These are phyloP conservation scores for Pseudolaguvia tuberculata DNA, from an alignment of 2,113 vertebrate genomes.

Conservation along the genomic window DNA sequence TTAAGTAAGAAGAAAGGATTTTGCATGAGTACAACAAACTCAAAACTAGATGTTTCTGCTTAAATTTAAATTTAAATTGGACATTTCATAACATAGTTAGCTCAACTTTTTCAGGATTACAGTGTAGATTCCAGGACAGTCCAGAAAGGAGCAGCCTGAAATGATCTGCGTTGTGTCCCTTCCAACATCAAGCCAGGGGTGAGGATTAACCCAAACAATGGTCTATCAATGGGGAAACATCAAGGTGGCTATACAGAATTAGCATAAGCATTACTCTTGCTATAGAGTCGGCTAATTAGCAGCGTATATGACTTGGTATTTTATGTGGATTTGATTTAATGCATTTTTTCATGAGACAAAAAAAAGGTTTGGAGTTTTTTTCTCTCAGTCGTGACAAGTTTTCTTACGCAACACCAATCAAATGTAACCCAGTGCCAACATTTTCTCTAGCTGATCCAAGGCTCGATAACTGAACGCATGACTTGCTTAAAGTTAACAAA, in stretches of 20 bases:
- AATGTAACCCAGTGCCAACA: slow-evolving; percentile 45
- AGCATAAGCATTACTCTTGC: not conserved
- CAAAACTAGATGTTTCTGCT: too few relatives aligned
- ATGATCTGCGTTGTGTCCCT: not conserved
- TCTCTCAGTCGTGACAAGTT: slow-evolving; percentile 32
- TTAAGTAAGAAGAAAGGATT: too few relatives aligned
- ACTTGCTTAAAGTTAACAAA: slow-evolving; percentile 42
- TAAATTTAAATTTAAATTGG: too few relatives aligned
- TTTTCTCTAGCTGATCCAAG: slow-evolving; percentile 48
- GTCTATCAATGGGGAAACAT: not conserved
- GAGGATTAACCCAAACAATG: too few relatives aligned
- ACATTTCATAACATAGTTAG: too few relatives aligned
- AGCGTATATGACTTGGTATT: not conserved
- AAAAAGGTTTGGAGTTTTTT: not conserved
- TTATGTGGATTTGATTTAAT: not conserved
- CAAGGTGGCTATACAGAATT: not conserved
- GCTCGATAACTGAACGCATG: slow-evolving; percentile 43
- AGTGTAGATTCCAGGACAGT: too few relatives aligned
- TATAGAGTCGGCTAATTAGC: too few relatives aligned
- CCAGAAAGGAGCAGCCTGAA: not conserved
- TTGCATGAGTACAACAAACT: too few relatives aligned
- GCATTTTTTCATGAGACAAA: not conserved
- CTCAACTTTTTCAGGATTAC: too few relatives aligned
- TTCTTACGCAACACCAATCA: slow-evolving; percentile 56
- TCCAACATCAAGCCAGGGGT: not conserved